These are phyloP conservation scores for Cephalotes varians DNA, from an alignment of 2,888 invertebrate genomes.

Conservation along the genomic window DNA sequence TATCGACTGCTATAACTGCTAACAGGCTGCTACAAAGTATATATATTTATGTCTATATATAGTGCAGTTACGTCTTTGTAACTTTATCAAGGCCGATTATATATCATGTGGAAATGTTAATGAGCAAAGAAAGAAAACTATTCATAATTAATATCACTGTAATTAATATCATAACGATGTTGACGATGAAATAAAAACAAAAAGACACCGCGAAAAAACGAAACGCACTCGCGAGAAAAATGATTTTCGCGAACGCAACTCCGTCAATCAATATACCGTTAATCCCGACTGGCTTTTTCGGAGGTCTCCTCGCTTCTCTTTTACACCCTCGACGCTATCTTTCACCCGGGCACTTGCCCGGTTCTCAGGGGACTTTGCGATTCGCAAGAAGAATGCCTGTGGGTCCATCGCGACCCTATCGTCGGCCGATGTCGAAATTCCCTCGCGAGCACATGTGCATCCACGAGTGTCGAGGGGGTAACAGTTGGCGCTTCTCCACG, in stretches of 20 bases:
- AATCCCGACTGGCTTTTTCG: slow-evolving; percentile 68
- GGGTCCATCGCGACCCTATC: slow-evolving; percentile 55
- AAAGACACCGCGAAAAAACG: neutral
- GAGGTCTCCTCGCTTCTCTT: neutral
- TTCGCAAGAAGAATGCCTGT: slow-evolving; percentile 58
- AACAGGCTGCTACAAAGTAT: neutral
- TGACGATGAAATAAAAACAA: neutral
- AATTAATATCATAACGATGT: neutral
- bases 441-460: slow-evolving; percentile 82
- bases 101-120: neutral
- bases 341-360: slow-evolving; percentile 76
- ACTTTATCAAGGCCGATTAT: neutral
- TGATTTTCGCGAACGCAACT: slow-evolving; percentile 57
- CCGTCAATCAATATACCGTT: slow-evolving; percentile 66
- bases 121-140: neutral
- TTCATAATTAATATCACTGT: slow-evolving; percentile 25
- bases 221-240: slow-evolving; percentile 50
- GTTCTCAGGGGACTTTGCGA: slow-evolving; percentile 80
- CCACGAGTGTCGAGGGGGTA: slow-evolving; percentile 64
- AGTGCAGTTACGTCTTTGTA: neutral
- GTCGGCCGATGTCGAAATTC: slow-evolving; percentile 77
- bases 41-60: neutral
- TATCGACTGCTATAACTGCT: neutral
- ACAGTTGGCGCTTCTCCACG: slow-evolving; percentile 73
- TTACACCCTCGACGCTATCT: slow-evolving; percentile 48